phyloP scores from a whole-genome alignment of 37 sponge, comb jelly and placozoan genomes.

The Chondrilla cf. caribensis region DNA sequence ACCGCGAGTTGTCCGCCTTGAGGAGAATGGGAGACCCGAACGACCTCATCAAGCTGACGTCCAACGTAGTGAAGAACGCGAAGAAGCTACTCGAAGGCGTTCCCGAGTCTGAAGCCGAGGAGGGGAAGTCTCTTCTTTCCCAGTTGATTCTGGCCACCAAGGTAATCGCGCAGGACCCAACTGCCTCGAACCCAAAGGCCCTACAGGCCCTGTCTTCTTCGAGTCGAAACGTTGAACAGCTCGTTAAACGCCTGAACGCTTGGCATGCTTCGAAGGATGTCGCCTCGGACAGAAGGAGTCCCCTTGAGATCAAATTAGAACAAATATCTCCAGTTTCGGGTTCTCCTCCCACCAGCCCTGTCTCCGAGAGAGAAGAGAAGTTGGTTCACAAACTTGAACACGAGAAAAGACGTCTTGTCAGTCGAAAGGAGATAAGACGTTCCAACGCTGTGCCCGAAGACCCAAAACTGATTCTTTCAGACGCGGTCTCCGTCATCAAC shows the following conservation, averaged over 20 bases:
- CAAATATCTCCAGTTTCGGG: background rate
- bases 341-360: background rate
- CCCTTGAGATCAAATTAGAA: background rate
- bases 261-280: slow-evolving; percentile 25
- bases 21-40: slow-evolving; percentile 53
- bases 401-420: slow-evolving; percentile 19
- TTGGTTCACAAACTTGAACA: slow-evolving; percentile 34
- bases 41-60: slow-evolving; percentile 58
- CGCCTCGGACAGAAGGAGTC: background rate
- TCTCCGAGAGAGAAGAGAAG: slow-evolving; percentile 39
- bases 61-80: slow-evolving; percentile 45
- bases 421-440: slow-evolving; percentile 37
- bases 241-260: slow-evolving; percentile 49
- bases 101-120: slow-evolving; percentile 30
- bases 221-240: slow-evolving; percentile 47
- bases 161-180: slow-evolving; percentile 58
- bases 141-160: slow-evolving; percentile 61
- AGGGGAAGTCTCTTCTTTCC: slow-evolving; percentile 43
- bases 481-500: slow-evolving; percentile 39
- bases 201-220: slow-evolving; percentile 47
- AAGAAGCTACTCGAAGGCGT: slow-evolving; percentile 54
- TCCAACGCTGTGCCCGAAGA: slow-evolving; percentile 21
- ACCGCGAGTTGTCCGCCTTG: slow-evolving; percentile 42
- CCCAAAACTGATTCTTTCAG: slow-evolving; percentile 20
- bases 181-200: slow-evolving; percentile 46